Conservation (phyloP, 2,113 vertebrate genomes). For the Thymallus thymallus region DNA sequence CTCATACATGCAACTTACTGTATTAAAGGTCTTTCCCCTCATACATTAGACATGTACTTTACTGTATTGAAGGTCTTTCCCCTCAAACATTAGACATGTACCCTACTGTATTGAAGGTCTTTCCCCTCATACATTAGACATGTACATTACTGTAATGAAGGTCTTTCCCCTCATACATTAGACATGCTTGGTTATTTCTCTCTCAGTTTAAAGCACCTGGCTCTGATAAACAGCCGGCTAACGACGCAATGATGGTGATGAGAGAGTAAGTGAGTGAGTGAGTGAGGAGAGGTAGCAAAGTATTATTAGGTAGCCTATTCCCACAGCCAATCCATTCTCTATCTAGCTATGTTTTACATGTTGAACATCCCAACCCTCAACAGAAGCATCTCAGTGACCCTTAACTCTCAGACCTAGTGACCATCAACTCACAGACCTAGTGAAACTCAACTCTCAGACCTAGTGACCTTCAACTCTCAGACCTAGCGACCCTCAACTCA, state of each 20-base stretch:
- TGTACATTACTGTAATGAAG: not conserved
- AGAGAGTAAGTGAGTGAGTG: constrained; percentile 46
- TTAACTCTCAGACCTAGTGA: too few relatives aligned
- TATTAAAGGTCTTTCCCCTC: not conserved
- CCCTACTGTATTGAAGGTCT: not conserved
- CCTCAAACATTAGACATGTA: not conserved
- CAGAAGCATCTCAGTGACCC: constrained; percentile 5
- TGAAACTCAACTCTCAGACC: too few relatives aligned
- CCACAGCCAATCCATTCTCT: constrained; percentile 55
- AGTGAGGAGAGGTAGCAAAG: constrained; percentile 57
- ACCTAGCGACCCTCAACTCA: not conserved
- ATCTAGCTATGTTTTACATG: not conserved
- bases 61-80: not conserved
- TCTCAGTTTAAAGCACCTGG: constrained; percentile 58
- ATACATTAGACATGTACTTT: not conserved
- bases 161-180: not conserved
- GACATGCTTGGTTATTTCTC: constrained; percentile 31
- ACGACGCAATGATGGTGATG: constrained; percentile 52
- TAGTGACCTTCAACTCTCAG: too few relatives aligned
- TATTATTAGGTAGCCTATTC: constrained; percentile 50
- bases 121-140: not conserved
- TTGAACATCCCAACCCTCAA: constrained; percentile 34
- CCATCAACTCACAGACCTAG: too few relatives aligned
- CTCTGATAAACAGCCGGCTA: constrained; percentile 55
- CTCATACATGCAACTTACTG: too few relatives aligned